Conservation (phyloP, 2,888 invertebrate species). For the Ornithoptera alexandrae region DNA sequence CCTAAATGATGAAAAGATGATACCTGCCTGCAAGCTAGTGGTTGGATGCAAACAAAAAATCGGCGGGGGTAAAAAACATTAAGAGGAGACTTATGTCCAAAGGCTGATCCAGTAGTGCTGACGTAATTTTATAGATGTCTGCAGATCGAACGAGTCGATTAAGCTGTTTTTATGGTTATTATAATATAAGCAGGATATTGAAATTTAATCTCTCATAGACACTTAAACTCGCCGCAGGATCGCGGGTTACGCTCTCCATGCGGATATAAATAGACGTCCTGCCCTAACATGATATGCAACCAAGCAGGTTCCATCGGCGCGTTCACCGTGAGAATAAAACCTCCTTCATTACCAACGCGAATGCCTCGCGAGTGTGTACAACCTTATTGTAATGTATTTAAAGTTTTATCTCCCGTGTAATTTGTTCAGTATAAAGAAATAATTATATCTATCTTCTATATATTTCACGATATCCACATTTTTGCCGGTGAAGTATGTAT, state of each 20-base stretch:
- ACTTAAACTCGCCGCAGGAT: constrained; percentile 36
- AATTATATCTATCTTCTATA: no score
- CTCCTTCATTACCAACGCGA: background rate
- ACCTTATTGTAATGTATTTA: background rate
- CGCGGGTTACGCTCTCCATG: constrained; percentile 41
- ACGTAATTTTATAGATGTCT: no score
- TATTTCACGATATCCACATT: no score
- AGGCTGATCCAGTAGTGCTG: no score
- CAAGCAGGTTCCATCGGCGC: constrained; percentile 15
- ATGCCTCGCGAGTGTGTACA: background rate
- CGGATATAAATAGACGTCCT: constrained; percentile 23
- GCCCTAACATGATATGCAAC: constrained; percentile 8
- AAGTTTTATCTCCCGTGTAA: background rate
- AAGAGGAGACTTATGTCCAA: no score
- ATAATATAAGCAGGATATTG: background rate
- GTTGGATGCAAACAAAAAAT: no score
- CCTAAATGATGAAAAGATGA: no score
- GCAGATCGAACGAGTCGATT: no score
- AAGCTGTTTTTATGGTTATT: background rate
- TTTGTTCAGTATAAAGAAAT: background rate
- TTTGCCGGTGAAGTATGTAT: no score
- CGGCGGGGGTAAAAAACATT: no score
- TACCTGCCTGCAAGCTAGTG: no score
- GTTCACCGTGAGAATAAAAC: constrained; percentile 21
- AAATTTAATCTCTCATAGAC: background rate